Base-by-base conservation (phyloP, 2,797 vertebrate genomes). In the Graptemys geographica region DNA sequence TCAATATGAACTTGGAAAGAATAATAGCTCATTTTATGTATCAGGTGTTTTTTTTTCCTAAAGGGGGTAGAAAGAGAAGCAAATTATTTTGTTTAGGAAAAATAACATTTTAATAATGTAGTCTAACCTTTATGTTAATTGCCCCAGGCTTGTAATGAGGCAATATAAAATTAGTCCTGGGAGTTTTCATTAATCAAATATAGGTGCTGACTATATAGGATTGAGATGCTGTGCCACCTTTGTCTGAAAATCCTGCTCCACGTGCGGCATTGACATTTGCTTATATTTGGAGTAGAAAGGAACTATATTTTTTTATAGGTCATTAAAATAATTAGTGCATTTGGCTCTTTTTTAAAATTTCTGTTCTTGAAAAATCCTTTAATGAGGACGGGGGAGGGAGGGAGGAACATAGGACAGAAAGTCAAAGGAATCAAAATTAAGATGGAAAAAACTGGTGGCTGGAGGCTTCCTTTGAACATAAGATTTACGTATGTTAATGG, bases 151-250 rank as follows among this genome's bases (percentile, higher is more conserved):
- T 95, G 96, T 97, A 97, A 97, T 95, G 97, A 97, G 96, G 93
- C 93, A 84, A 56, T 16, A 27, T 86, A 95, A 97, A 95, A 97
- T 97, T 94, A 97, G 95, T 97, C 96, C 95, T 97, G 49, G 87
- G 96, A 97, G 96, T 88, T 94, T 96, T 97, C 96, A 97, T 97
- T 97, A 97, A 96, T 97, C 97, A 97, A 93, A 95, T 96, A 96
- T 78, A 96, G 95, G 90, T 91, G 84, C 95, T 95, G 90, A 93
- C 2, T 10, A 62, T 87, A 72, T 89, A 94, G 90, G 90, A 94
- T 92, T 95, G 92, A 92, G 89, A 90, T n/a, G 21, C 88, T 65
- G 59, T 79, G 81, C 93, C 96, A 83, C 92, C 82, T 96, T 89
- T 5, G 21, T 72, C n/a, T 25, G 69, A 72, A 72, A 72, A 72